Percentiles rank a stretch among this genome's conserved stretches.
These are phyloP conservation scores for Poeciliopsis gracilis DNA, from an alignment of 2,797 vertebrate genomes.

Conservation along the genomic window DNA sequence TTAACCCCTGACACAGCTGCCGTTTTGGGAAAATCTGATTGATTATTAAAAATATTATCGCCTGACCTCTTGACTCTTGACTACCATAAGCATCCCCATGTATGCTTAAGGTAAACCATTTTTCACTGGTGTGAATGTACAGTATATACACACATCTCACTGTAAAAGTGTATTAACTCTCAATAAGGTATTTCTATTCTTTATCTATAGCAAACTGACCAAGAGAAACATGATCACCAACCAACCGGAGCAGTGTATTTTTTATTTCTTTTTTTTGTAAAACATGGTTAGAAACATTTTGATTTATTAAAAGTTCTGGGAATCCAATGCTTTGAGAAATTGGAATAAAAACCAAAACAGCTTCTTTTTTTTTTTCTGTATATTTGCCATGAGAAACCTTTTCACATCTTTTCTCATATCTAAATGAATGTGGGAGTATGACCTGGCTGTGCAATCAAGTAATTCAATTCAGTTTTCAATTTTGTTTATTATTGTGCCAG, in stretches of 20 bases:
- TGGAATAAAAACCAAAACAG: too few relatives aligned
- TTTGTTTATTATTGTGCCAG: too few relatives aligned
- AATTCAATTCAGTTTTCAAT: too few relatives aligned
- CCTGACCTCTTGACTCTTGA: conserved; percentile 36
- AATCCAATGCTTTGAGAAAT: neutral
- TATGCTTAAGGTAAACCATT: conserved; percentile 38
- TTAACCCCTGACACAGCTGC: conserved; percentile 22
- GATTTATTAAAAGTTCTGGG: neutral
- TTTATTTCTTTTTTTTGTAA: neutral
- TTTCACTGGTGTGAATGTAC: conserved; percentile 38
- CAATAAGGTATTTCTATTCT: conserved; percentile 14
- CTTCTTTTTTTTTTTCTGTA: too few relatives aligned
- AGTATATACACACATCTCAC: conserved; percentile 26
- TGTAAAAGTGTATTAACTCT: conserved; percentile 15
- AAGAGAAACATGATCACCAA: conserved; percentile 8
- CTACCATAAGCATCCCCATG: too few relatives aligned
- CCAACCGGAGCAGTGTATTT: neutral
- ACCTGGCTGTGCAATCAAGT: too few relatives aligned
- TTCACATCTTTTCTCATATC: too few relatives aligned
- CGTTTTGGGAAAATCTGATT: conserved; percentile 34
- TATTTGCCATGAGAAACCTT: too few relatives aligned
- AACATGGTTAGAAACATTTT: neutral
- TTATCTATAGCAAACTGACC: conserved; percentile 8
- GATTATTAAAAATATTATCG: conserved; percentile 44
- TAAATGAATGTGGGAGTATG: too few relatives aligned